These are phyloP conservation scores for Zygogramma bicolorata DNA, from an alignment of 2,888 invertebrate species.

Conservation along the genomic window DNA sequence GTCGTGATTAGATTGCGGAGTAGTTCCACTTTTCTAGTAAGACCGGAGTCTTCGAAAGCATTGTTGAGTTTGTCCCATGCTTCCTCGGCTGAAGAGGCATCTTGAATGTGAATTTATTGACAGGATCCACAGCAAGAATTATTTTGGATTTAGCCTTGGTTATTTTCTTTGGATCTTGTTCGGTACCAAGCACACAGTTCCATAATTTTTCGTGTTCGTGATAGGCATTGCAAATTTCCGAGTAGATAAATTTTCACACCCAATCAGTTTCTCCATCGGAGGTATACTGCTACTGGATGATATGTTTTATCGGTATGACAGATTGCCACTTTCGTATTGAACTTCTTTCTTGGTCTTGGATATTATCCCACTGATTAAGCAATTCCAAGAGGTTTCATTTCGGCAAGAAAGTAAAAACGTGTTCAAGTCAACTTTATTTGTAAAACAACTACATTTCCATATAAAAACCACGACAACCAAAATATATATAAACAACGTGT, in stretches of 20 bases:
- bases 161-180: background rate
- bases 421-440: too few species aligned
- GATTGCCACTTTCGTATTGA: too few species aligned
- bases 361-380: too few species aligned
- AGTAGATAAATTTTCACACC: background rate
- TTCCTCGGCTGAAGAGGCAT: background rate
- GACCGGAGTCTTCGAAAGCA: slow-evolving; percentile 8
- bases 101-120: background rate
- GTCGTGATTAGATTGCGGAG: slow-evolving; percentile 16
- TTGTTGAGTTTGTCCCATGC: background rate
- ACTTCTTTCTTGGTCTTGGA: too few species aligned
- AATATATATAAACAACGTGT: too few species aligned
- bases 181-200: background rate
- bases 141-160: background rate
- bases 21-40: slow-evolving; percentile 21
- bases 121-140: background rate
- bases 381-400: too few species aligned
- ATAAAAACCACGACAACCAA: too few species aligned
- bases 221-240: background rate
- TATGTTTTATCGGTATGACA: too few species aligned
- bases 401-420: too few species aligned
- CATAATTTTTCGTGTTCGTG: background rate
- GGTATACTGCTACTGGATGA: background rate
- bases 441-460: too few species aligned
- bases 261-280: background rate